Evolutionary conservation across 2,797 vertebrate species (phyloP).

Genomic region (Poeciliopsis gracilis): DNA sequence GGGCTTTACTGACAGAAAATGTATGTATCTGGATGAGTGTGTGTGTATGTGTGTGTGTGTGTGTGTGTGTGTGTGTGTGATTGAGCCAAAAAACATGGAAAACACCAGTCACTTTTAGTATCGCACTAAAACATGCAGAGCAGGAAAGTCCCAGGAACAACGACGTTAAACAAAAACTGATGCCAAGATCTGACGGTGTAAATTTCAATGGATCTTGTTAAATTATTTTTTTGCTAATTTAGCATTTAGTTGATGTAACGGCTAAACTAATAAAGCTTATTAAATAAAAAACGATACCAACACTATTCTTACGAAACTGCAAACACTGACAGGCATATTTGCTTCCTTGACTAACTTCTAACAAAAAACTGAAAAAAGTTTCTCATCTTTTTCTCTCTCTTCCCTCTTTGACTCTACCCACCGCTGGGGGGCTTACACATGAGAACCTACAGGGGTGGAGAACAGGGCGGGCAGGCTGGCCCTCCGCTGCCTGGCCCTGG

Average conservation of each 20-base stretch:
- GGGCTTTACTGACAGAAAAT: neutral
- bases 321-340: neutral
- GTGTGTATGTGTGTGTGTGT: no score
- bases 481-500: slow-evolving; percentile 88
- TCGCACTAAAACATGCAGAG: slow-evolving; percentile 5
- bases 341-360: neutral
- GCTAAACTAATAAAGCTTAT: neutral
- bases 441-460: slow-evolving; percentile 95
- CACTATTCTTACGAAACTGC: neutral
- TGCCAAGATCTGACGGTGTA: neutral
- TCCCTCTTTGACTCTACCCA: slow-evolving; percentile 57
- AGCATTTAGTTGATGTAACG: neutral
- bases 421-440: slow-evolving; percentile 35
- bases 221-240: neutral
- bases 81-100: neutral
- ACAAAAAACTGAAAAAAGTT: neutral
- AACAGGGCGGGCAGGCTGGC: slow-evolving; percentile 97
- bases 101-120: neutral
- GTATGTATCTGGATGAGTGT: neutral
- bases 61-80: no score
- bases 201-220: neutral
- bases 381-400: slow-evolving; percentile 21
- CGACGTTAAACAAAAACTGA: neutral
- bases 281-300: neutral
- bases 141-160: neutral